These are phyloP conservation scores for Scomber scombrus DNA, from an alignment of 2,113 vertebrate species.

Conservation along the genomic window DNA sequence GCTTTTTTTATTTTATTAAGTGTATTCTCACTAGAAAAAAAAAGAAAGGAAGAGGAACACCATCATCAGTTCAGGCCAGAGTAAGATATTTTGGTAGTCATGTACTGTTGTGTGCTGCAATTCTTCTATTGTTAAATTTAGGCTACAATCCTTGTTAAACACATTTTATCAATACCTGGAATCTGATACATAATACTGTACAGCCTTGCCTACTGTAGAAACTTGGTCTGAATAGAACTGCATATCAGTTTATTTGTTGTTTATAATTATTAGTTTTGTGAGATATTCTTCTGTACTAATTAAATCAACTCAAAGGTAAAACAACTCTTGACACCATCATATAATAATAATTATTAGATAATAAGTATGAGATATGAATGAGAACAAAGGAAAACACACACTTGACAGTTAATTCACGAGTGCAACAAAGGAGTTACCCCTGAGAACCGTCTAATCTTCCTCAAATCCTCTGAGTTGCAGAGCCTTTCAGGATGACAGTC, in stretches of 20 bases:
- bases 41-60: conserved; percentile 12
- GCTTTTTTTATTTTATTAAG: not conserved
- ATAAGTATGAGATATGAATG: not conserved
- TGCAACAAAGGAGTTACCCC: conserved; percentile 11
- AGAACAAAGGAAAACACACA: conserved; percentile 11
- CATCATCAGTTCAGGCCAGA: conserved; percentile 25
- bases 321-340: conserved; percentile 1
- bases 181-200: not conserved
- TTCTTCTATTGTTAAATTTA: conserved; percentile 35
- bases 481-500: conserved; percentile 17
- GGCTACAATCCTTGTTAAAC: conserved; percentile 13
- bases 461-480: conserved; percentile 6
- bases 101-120: conserved; percentile 37
- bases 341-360: not conserved
- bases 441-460: conserved; percentile 4
- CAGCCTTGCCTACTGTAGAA: not conserved
- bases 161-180: conserved; percentile 26
- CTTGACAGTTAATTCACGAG: conserved; percentile 1
- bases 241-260: not conserved
- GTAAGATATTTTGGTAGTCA: conserved; percentile 35
- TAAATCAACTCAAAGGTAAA: not conserved
- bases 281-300: not conserved
- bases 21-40: not conserved
- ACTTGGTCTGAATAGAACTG: not conserved
- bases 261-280: not conserved